Percentiles rank a stretch among this genome's conserved stretches.
These are phyloP conservation scores for Apostichopus californicus DNA, from an alignment of 35 echinoderm and acorn worm genomes.

Conservation along the genomic window DNA sequence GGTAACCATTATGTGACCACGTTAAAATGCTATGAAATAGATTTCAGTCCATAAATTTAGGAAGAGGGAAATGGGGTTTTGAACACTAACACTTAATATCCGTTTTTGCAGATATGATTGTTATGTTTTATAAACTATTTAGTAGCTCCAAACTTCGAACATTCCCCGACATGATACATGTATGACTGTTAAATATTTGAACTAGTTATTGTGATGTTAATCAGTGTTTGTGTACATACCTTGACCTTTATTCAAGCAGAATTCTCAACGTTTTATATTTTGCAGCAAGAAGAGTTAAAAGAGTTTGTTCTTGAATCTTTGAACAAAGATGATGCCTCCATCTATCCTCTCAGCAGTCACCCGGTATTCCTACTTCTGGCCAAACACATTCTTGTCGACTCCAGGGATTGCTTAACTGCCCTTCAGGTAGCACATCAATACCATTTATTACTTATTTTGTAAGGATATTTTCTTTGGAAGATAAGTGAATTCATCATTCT, in stretches of 20 bases:
- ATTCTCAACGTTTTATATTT: background rate
- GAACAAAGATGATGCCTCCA: slow-evolving; percentile 41
- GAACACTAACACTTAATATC: background rate
- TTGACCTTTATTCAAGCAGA: background rate
- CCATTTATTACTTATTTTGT: too few species aligned
- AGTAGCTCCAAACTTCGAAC: too few species aligned
- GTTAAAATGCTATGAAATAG: too few species aligned
- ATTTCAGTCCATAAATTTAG: background rate
- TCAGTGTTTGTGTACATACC: too few species aligned
- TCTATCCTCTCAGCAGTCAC: slow-evolving; percentile 16
- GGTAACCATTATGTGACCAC: too few species aligned
- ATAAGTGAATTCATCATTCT: background rate
- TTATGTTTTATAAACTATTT: too few species aligned
- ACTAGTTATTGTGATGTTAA: too few species aligned
- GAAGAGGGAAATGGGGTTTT: too few species aligned
- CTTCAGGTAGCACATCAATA: slow-evolving; percentile 10
- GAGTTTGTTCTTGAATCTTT: slow-evolving; percentile 6
- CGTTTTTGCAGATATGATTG: too few species aligned
- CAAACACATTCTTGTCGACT: slow-evolving; percentile 39
- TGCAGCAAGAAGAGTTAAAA: slow-evolving; percentile 2
- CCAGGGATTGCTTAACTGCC: background rate
- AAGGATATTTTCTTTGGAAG: background rate
- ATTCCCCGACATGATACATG: too few species aligned
- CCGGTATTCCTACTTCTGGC: slow-evolving; percentile 47
- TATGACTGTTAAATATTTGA: too few species aligned